Evolutionary conservation across 1,140 invertebrate species (phyloP), one percentile per base, ranked within the genome.

Genomic region (Medauroidea extradentata): DNA sequence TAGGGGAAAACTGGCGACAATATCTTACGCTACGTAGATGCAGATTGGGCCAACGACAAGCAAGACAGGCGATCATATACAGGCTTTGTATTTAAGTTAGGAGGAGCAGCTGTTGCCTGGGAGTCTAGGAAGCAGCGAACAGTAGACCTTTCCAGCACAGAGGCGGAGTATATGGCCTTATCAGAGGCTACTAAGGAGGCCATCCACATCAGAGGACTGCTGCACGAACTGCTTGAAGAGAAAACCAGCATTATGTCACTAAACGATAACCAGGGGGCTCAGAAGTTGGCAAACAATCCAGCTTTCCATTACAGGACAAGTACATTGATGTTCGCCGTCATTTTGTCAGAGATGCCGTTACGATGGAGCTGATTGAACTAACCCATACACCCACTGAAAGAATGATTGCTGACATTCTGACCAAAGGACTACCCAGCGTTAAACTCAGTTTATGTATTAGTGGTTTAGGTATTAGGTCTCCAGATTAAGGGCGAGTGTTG

Each of bases 41-140:
- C 70, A 42, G 72, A 73, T 49, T 74, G 70, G 66, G 64, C 55
- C 21, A 51, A 64, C 51, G 27, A 67, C 64, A 27, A 46, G 27
- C 38, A 66, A 11, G 65, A 76, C 60, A 61, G 67, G 52, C 55
- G 56, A 63, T 69, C 66, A n/a, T 65, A 61, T n/a, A 70, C 68
- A n/a, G 73, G 76, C 1, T 73, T 68, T 59, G 52, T 73, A 0
- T 71, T 72, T 56, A 21, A 63, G 3, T 41, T 72, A 7, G 59
- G 27, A 43, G 60, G 75, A 50, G n/a, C 71, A 21, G 70, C 77
- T 50, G 74, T 80, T 53, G 74, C 73, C n/a, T 83, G 76, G 63
- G 74, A 77, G 67, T 75, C 76, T 62, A 76, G 71, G 27, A 78
- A 74, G 63, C 80, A 81, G 54, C 71, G 67, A 38, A 75, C 75